These are phyloP conservation scores for Ptychobarbus kaznakovi DNA, from an alignment of 2,797 vertebrate genomes.

Conservation along the genomic window DNA sequence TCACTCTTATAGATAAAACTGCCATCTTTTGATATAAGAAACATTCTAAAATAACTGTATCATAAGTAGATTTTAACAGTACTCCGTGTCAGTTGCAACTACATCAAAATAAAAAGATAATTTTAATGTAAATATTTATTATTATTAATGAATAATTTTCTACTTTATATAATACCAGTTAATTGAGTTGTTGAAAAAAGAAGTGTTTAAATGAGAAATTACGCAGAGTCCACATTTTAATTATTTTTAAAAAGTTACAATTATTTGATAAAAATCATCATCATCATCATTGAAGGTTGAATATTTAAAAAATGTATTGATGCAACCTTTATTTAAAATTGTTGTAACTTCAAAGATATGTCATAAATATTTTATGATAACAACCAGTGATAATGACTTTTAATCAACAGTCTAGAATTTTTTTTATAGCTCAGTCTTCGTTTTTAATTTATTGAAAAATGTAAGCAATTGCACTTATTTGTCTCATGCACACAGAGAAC, in stretches of 20 bases:
- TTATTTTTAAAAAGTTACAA: too few species aligned
- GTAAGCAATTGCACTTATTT: not conserved
- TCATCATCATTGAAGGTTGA: not conserved
- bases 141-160: too few species aligned
- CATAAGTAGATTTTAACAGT: not conserved
- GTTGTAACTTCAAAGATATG: not conserved
- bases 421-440: not conserved
- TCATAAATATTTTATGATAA: not conserved
- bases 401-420: not conserved
- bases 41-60: not conserved
- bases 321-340: not conserved
- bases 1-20: not conserved
- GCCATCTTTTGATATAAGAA: not conserved
- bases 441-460: not conserved
- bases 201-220: too few species aligned
- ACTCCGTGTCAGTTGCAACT: too few species aligned
- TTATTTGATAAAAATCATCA: too few species aligned
- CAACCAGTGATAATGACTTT: not conserved
- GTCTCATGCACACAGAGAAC: constrained; percentile 12
- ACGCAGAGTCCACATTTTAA: too few species aligned
- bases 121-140: too few species aligned
- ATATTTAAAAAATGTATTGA: not conserved
- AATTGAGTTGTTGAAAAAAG: not conserved
- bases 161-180: not conserved
- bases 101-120: too few species aligned